Evolutionary conservation across 2,113 vertebrate genomes (phyloP).

Genomic region (Tragelaphus scriptus): DNA sequence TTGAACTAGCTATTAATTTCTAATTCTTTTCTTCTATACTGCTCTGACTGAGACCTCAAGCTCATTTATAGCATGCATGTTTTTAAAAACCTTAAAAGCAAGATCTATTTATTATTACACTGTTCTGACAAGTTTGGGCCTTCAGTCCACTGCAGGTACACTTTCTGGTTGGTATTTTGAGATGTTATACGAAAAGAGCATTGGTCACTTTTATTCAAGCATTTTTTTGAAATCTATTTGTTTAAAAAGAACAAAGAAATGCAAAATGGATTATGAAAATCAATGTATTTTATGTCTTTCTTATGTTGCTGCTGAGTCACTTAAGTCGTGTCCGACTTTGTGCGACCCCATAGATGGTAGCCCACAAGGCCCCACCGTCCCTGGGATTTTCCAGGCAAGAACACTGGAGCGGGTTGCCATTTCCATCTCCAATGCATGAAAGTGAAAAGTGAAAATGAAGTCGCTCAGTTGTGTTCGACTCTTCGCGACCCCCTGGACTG

Average conservation of each 20-base stretch:
- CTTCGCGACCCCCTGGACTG: too few relatives aligned
- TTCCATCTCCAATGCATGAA: too few relatives aligned
- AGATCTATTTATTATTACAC: neutral
- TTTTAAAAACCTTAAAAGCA: neutral
- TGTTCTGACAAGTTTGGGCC: neutral
- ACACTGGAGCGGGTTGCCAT: too few relatives aligned
- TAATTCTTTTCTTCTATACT: neutral
- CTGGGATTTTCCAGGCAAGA: too few relatives aligned
- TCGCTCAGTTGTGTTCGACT: accelerated
- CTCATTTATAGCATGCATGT: neutral
- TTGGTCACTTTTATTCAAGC: neutral
- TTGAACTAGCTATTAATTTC: neutral
- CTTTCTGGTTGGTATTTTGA: neutral
- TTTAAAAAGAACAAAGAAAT: neutral
- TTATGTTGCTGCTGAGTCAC: neutral
- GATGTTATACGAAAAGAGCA: neutral
- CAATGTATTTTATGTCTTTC: neutral
- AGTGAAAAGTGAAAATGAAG: too few relatives aligned
- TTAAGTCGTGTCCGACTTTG: too few relatives aligned
- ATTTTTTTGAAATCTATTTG: slow-evolving; percentile 22
- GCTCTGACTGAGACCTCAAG: neutral
- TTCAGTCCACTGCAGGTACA: neutral
- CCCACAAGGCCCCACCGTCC: too few relatives aligned
- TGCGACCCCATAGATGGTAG: too few relatives aligned
- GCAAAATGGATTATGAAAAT: neutral